Evolutionary conservation across 2,888 invertebrate genomes (phyloP), one percentile per base, ranked within the genome.

Genomic region (Monoplex corrugatus): DNA sequence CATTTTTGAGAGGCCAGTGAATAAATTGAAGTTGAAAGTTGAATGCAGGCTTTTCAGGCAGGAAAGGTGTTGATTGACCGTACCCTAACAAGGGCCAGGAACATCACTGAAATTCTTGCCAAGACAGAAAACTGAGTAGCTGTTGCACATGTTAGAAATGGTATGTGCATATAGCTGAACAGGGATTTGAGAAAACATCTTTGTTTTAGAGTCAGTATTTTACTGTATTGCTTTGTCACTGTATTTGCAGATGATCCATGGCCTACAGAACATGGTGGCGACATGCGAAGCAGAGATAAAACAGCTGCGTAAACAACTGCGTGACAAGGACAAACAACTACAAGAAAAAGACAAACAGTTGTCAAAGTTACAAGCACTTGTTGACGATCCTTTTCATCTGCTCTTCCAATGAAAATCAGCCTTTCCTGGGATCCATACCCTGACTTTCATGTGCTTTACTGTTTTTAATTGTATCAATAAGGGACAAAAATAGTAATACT

Each of bases 271-370:
- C 63, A 89, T 87, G 40, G 86, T 91, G 43, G 82, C 43, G n/a
- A 72, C 87, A 40, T 86, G 92, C 35, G 89, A 90, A 45, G 89
- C 86, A 45, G 92, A 93, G 88, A 91, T 93, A 2, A 90, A 91
- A n/a, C 82, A 68, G 78, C 86, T 93, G 28, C 91, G 89, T 19
- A 86, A 89, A n/a, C 85, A 91, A 23, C 84, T 94, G 23, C 87
- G 40, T 32, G 91, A 90, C 32, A 89, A 86, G 23, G 90, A 91
- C 40, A 87, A 28, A 43, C 88, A 83, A 43, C 83, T 88, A 72
- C 43, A 72, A 13, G 88, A 88, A n/a, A 88, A 83, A 72, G 88
- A 83, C 23, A 63, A 23, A 23, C 83, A 88, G 44, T 10, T 88
- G 32, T 82, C 57, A 13, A 13, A 43, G 72, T 45, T 87, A 19